Percentiles rank a stretch among this genome's conserved stretches.
Evolutionary conservation across 1,140 invertebrate species (phyloP).

Genomic region (Manduca sexta): DNA sequence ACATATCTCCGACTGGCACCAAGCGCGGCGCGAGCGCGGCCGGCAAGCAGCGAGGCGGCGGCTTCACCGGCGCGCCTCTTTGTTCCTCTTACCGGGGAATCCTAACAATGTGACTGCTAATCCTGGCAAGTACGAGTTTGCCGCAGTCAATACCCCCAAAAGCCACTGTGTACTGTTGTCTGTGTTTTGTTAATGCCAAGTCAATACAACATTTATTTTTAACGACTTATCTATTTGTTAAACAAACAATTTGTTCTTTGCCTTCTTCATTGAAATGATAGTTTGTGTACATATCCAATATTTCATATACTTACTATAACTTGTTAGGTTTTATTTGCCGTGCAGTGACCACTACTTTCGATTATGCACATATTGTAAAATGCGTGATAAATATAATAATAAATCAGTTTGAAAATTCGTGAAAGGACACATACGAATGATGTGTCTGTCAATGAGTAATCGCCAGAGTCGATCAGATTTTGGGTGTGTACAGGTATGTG

Average conservation of each 20-base stretch:
- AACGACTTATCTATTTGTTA: conserved; percentile 15
- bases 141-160: conserved; percentile 37
- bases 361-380: too few species aligned
- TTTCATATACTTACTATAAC: too few species aligned
- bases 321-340: too few species aligned
- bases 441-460: conserved; percentile 24
- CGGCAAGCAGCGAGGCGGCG: too few species aligned
- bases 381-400: too few species aligned
- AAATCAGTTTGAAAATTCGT: too few species aligned
- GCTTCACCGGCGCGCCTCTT: conserved; percentile 15
- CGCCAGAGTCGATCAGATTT: conserved; percentile 28
- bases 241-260: conserved; percentile 12
- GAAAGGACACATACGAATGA: conserved; percentile 12
- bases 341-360: too few species aligned
- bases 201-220: conserved; percentile 17
- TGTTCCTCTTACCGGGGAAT: conserved; percentile 29
- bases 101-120: conserved; percentile 26
- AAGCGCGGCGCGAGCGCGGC: too few species aligned
- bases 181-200: conserved; percentile 9
- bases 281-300: not conserved
- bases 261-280: not conserved
- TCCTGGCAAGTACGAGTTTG: too few species aligned
- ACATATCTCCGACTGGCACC: conserved; percentile 32
- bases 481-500: conserved; percentile 22
- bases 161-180: conserved; percentile 26